Conservation (phyloP, 2,888 invertebrate genomes). For the Dione vanillae region DNA sequence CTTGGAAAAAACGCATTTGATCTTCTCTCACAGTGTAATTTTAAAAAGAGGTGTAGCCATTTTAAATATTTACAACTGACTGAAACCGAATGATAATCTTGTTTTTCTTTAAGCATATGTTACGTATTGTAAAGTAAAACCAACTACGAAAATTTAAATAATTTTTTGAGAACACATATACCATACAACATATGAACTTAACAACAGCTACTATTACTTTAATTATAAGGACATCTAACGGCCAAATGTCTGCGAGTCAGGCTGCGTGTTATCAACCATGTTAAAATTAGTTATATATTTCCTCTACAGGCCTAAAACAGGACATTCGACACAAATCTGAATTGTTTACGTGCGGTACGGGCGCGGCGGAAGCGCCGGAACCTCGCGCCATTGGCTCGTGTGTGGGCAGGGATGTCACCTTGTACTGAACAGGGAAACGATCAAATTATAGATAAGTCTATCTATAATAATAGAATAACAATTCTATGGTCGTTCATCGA, state of each 20-base stretch:
- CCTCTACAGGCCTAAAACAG: conserved; percentile 52
- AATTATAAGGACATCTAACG: conserved; percentile 15
- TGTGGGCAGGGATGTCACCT: conserved; percentile 51
- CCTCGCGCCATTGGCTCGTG: conserved; percentile 78
- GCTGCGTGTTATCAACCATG: conserved; percentile 30
- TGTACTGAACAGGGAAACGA: conserved; percentile 15
- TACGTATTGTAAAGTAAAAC: too few relatives aligned
- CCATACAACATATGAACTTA: background rate
- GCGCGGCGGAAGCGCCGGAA: conserved; percentile 78
- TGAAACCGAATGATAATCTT: background rate
- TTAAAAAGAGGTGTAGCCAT: background rate
- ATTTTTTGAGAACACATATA: background rate
- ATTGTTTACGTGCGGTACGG: conserved; percentile 76
- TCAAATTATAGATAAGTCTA: background rate
- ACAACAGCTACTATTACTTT: background rate
- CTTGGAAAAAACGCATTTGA: conserved; percentile 12
- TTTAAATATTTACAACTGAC: background rate
- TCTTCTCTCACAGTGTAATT: conserved; percentile 2
- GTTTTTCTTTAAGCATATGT: too few relatives aligned
- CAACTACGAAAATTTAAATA: too few relatives aligned
- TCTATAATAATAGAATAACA: background rate
- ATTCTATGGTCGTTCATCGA: background rate
- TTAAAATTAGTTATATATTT: conserved; percentile 35
- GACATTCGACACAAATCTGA: conserved; percentile 62
- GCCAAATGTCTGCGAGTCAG: background rate